These are phyloP conservation scores for Phania funesta DNA, from an alignment of 2,888 invertebrate genomes.

Conservation along the genomic window DNA sequence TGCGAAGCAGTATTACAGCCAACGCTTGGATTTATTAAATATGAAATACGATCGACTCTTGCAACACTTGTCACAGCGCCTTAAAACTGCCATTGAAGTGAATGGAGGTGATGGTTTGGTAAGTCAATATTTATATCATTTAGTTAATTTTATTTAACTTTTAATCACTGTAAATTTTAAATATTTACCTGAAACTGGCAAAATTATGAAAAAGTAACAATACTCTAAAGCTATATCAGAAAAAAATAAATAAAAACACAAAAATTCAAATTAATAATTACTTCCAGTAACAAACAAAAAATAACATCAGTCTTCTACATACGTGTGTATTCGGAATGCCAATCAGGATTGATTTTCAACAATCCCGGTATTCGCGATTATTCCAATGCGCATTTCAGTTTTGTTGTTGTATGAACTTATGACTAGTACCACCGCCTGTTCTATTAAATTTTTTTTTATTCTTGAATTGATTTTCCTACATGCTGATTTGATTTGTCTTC, in stretches of 20 bases:
- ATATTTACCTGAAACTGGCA: conserved; percentile 32
- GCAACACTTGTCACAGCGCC: conserved; percentile 79
- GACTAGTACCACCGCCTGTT: no score
- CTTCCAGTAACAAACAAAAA: no score
- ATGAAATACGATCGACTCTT: conserved; percentile 80
- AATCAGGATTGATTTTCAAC: no score
- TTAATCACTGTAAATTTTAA: background rate
- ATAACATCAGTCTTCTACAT: no score
- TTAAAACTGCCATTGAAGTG: conserved; percentile 80
- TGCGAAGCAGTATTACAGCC: conserved; percentile 80
- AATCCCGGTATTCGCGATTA: no score
- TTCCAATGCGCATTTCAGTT: no score
- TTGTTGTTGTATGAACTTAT: no score
- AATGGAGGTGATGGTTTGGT: conserved; percentile 81
- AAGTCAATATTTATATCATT: conserved; percentile 72
- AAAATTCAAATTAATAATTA: background rate
- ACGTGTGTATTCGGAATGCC: no score
- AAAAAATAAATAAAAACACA: background rate
- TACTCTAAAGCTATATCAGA: background rate
- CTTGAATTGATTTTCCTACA: no score
- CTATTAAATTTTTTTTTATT: no score
- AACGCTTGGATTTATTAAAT: conserved; percentile 79
- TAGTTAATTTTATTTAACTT: no score
- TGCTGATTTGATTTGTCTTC: no score
- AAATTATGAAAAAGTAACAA: background rate